A percentile compares a stretch with the other conserved stretches of the same genome.
phyloP scores from a whole-genome alignment of 2,888 invertebrate genomes.

The Macropis europaea region DNA sequence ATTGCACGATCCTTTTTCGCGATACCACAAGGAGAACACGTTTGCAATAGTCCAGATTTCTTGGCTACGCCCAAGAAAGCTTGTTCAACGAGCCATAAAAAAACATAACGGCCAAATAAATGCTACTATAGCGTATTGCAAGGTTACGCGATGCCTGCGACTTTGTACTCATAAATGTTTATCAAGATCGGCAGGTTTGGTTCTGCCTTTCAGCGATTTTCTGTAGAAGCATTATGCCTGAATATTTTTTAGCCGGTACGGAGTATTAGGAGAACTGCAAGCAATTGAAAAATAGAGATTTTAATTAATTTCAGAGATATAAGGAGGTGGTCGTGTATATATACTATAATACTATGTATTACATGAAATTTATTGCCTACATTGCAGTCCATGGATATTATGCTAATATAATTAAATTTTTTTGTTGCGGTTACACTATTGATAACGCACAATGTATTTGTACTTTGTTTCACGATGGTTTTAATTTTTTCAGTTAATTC shows the following conservation, averaged over 20 bases:
- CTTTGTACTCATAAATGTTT: conserved; percentile 45
- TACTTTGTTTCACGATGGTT: too few relatives aligned
- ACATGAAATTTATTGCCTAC: too few relatives aligned
- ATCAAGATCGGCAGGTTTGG: conserved; percentile 32
- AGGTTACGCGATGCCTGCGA: conserved; percentile 13
- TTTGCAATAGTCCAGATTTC: conserved; percentile 38
- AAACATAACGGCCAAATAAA: conserved; percentile 43
- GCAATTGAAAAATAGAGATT: background rate
- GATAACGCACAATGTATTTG: too few relatives aligned
- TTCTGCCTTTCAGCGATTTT: conserved; percentile 23
- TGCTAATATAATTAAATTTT: too few relatives aligned
- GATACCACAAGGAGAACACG: conserved; percentile 24
- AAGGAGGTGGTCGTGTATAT: too few relatives aligned
- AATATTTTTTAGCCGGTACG: too few relatives aligned
- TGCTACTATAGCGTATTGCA: conserved; percentile 40
- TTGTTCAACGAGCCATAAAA: conserved; percentile 41
- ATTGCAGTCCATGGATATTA: too few relatives aligned
- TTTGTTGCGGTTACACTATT: too few relatives aligned
- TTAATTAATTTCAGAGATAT: background rate
- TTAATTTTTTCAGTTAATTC: too few relatives aligned
- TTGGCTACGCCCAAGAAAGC: conserved; percentile 26
- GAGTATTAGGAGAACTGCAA: too few relatives aligned
- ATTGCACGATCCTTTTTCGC: conserved; percentile 4
- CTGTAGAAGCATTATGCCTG: too few relatives aligned
- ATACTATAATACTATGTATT: too few relatives aligned